Conservation (phyloP, 2,888 invertebrate species). For the Phyllotreta striolata region DNA sequence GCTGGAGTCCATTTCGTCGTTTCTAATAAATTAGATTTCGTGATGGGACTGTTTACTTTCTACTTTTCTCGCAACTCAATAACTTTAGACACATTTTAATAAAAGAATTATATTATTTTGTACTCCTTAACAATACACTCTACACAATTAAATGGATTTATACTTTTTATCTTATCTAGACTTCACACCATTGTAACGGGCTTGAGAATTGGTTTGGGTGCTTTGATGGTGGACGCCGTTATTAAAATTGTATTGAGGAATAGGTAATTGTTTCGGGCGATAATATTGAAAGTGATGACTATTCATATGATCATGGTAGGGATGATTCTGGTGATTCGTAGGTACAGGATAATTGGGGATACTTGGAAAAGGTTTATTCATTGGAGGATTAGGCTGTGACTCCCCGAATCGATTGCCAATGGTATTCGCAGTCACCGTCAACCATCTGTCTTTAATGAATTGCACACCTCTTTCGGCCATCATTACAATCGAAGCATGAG, state of each 20-base stretch:
- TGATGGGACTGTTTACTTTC: too few relatives aligned
- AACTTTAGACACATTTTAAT: too few relatives aligned
- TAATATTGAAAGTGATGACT: background rate
- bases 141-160: background rate
- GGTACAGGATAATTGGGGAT: background rate
- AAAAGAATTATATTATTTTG: too few relatives aligned
- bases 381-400: background rate
- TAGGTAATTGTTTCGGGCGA: constrained; percentile 2
- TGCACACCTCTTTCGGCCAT: constrained; percentile 59
- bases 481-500: constrained; percentile 59
- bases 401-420: constrained; percentile 28
- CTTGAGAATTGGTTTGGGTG: background rate
- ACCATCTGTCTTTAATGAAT: constrained; percentile 56
- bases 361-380: too few relatives aligned
- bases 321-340: background rate
- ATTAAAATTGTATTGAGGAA: background rate
- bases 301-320: too few relatives aligned
- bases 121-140: too few relatives aligned
- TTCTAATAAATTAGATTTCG: too few relatives aligned
- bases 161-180: constrained; percentile 1
- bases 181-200: background rate
- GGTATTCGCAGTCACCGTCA: constrained; percentile 20
- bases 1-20: too few relatives aligned
- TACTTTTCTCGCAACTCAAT: too few relatives aligned
- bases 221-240: background rate